These are phyloP conservation scores for Pionites leucogaster DNA, from an alignment of 2,113 vertebrate genomes.

Conservation along the genomic window DNA sequence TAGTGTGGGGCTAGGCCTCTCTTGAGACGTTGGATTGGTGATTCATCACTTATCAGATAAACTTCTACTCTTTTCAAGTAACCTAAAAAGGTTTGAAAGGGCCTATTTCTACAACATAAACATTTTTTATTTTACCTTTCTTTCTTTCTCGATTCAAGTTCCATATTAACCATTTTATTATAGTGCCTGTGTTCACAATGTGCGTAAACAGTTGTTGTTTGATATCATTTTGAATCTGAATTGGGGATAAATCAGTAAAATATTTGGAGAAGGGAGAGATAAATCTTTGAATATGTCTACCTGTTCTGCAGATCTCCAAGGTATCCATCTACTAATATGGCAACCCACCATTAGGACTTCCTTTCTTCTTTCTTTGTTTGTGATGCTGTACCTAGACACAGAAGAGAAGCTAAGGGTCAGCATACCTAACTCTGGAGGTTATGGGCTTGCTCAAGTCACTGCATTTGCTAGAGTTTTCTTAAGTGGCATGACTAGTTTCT, in stretches of 20 bases:
- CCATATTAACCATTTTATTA: background rate
- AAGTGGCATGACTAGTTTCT: background rate
- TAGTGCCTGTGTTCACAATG: background rate
- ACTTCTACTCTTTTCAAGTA: background rate
- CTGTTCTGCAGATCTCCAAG: background rate
- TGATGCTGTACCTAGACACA: background rate
- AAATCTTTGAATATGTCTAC: background rate
- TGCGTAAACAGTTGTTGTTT: background rate
- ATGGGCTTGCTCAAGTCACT: background rate
- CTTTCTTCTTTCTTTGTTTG: background rate
- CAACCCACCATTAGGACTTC: background rate
- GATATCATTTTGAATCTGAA: background rate
- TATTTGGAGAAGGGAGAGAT: background rate
- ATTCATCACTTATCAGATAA: background rate
- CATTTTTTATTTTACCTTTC: background rate
- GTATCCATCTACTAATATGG: background rate
- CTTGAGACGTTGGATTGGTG: background rate
- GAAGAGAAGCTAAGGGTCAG: background rate
- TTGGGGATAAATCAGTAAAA: background rate
- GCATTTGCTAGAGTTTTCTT: background rate
- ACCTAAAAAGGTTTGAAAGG: background rate
- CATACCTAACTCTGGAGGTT: background rate
- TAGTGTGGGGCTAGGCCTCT: background rate
- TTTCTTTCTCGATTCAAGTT: background rate
- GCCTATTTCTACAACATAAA: background rate